Evolutionary conservation across 2,113 vertebrate genomes (phyloP).

Genomic region (Eleginops maclovinus): DNA sequence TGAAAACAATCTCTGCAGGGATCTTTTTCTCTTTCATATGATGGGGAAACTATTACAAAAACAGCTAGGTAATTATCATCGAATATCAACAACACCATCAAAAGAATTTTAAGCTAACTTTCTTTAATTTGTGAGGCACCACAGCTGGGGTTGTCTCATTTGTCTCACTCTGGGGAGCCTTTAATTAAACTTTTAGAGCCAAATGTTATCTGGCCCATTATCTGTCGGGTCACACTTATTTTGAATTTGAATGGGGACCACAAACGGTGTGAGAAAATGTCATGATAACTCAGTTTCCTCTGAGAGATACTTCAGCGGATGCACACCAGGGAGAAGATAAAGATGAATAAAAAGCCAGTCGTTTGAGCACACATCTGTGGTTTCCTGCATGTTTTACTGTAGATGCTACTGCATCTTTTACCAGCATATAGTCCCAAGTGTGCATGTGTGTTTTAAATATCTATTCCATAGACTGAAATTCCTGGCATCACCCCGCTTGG

Average conservation of each 20-base stretch:
- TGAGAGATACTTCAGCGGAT: slow-evolving; percentile 7
- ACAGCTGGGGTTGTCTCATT: slow-evolving; percentile 25
- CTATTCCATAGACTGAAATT: slow-evolving; percentile 54
- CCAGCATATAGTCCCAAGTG: slow-evolving; percentile 43
- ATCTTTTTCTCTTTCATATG: slow-evolving; percentile 21
- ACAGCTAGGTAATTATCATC: neutral
- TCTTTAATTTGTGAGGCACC: neutral
- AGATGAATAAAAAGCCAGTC: slow-evolving; percentile 16
- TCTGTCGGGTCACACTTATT: neutral
- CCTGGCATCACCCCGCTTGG: slow-evolving; percentile 36
- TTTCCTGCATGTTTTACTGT: slow-evolving; percentile 58
- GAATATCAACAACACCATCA: slow-evolving; percentile 4
- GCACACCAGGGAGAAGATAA: slow-evolving; percentile 15
- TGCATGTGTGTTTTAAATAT: slow-evolving; percentile 45
- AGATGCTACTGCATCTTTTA: slow-evolving; percentile 44
- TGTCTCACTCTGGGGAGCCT: neutral
- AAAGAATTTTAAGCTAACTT: neutral
- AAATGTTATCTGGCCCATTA: neutral
- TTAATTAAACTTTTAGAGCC: neutral
- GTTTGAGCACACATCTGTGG: slow-evolving; percentile 48
- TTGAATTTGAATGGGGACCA: neutral
- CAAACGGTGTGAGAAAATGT: slow-evolving; percentile 16
- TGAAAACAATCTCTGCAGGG: slow-evolving; percentile 10
- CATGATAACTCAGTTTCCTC: slow-evolving; percentile 6
- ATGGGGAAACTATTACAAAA: slow-evolving; percentile 10